These are phyloP conservation scores for Apteryx mantelli DNA, from an alignment of 2,113 vertebrate species.

Conservation along the genomic window DNA sequence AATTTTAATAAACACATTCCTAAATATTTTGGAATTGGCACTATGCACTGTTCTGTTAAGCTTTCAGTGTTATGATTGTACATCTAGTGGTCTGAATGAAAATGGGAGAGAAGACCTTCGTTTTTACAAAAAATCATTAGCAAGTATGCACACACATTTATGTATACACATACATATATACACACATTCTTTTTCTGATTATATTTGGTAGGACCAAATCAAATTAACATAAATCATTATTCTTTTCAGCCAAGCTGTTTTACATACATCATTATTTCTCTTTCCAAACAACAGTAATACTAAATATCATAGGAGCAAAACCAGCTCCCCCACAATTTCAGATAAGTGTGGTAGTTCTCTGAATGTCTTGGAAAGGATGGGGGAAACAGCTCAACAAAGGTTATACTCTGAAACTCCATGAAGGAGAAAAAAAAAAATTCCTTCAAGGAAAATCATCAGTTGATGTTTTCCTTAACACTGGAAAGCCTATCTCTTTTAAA, in stretches of 20 bases:
- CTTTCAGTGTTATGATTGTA: background rate
- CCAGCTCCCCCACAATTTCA: slow-evolving; percentile 17
- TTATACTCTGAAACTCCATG: background rate
- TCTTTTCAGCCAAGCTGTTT: slow-evolving; percentile 8
- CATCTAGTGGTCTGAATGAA: background rate
- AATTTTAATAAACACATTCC: background rate
- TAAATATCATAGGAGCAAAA: slow-evolving; percentile 35
- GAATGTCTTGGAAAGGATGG: background rate
- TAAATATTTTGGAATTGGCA: background rate
- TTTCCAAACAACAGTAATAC: background rate
- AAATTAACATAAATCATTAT: background rate
- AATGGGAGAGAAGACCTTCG: background rate
- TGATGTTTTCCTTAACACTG: background rate
- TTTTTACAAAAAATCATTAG: background rate
- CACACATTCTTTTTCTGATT: background rate
- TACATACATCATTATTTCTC: background rate
- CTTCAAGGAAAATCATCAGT: background rate
- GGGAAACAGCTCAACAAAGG: background rate
- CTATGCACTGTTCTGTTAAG: background rate
- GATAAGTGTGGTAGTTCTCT: background rate
- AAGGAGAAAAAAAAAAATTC: background rate
- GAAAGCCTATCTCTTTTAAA: slow-evolving; percentile 3
- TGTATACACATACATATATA: background rate
- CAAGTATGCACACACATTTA: background rate
- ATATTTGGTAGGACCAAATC: background rate